Percentiles rank a stretch among this genome's conserved stretches.
Conservation (phyloP, 2,113 vertebrate species). For the Notarius quadriscutis region DNA sequence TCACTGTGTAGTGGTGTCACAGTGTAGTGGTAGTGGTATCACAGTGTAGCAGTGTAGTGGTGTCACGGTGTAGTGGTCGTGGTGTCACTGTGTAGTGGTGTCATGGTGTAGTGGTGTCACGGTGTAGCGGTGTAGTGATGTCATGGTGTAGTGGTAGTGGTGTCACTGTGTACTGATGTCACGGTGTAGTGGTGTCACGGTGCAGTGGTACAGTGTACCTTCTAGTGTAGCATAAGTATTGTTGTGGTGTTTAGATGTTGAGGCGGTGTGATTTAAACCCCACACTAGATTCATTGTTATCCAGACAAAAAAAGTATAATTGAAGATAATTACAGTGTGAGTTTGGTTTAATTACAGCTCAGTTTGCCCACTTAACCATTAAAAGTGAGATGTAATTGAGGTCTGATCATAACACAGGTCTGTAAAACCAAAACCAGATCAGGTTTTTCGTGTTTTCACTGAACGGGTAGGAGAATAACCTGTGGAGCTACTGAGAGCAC, state of each 20-base stretch:
- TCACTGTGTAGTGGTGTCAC: no score
- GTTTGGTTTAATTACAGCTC: conserved; percentile 72
- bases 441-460: not conserved
- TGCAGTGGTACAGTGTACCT: not conserved
- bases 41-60: no score
- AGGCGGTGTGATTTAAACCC: conserved; percentile 61
- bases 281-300: conserved; percentile 61
- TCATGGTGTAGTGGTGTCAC: not conserved
- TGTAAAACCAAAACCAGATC: not conserved
- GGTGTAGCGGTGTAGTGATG: not conserved
- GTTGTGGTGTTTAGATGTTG: conserved; percentile 55
- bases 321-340: conserved; percentile 59
- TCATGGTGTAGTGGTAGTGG: not conserved
- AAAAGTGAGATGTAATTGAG: conserved; percentile 62
- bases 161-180: not conserved
- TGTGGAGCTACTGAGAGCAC: not conserved
- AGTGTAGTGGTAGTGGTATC: no score
- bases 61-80: not conserved
- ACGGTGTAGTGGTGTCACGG: not conserved
- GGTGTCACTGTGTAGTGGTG: not conserved
- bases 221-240: not conserved
- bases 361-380: conserved; percentile 68
- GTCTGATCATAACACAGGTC: conserved; percentile 61
- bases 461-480: not conserved
- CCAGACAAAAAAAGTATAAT: conserved; percentile 63